Evolutionary conservation across 1,140 invertebrate genomes (phyloP).

Genomic region (Heterodera schachtii): DNA sequence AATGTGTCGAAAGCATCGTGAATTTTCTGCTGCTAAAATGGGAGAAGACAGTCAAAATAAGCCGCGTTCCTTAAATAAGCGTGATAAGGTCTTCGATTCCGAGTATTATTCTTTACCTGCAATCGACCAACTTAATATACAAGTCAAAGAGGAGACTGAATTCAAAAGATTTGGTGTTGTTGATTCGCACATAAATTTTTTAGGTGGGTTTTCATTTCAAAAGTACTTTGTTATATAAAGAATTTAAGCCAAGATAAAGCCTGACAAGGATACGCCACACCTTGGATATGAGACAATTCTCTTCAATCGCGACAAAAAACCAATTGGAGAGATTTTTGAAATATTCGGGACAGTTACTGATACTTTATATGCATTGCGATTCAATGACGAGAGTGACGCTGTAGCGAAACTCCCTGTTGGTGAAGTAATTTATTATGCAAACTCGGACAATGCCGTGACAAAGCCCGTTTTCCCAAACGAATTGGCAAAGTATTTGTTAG

Average conservation of each 20-base stretch:
- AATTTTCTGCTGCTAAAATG: background rate
- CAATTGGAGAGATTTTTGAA: constrained; percentile 49
- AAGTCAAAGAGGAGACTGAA: constrained; percentile 36
- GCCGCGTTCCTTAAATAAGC: background rate
- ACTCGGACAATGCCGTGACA: constrained; percentile 31
- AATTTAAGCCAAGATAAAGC: constrained; percentile 43
- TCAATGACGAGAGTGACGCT: constrained; percentile 46
- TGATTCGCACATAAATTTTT: constrained; percentile 43
- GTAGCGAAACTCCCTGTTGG: constrained; percentile 29
- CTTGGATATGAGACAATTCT: constrained; percentile 49
- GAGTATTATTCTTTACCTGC: constrained; percentile 44
- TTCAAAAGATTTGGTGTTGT: constrained; percentile 50
- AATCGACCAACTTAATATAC: constrained; percentile 40
- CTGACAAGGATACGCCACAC: constrained; percentile 31
- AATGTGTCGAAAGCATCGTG: constrained; percentile 34
- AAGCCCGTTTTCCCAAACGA: constrained; percentile 45
- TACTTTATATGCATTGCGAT: constrained; percentile 47
- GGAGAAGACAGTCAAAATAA: background rate
- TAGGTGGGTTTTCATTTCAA: constrained; percentile 37
- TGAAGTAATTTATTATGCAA: constrained; percentile 40
- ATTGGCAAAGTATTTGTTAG: constrained; percentile 38
- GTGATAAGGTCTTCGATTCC: constrained; percentile 35
- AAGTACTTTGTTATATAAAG: background rate
- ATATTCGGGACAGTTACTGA: constrained; percentile 46
- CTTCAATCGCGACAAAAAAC: constrained; percentile 43